Evolutionary conservation across 2,113 vertebrate species (phyloP).

Genomic region (Cnemophilus loriae): DNA sequence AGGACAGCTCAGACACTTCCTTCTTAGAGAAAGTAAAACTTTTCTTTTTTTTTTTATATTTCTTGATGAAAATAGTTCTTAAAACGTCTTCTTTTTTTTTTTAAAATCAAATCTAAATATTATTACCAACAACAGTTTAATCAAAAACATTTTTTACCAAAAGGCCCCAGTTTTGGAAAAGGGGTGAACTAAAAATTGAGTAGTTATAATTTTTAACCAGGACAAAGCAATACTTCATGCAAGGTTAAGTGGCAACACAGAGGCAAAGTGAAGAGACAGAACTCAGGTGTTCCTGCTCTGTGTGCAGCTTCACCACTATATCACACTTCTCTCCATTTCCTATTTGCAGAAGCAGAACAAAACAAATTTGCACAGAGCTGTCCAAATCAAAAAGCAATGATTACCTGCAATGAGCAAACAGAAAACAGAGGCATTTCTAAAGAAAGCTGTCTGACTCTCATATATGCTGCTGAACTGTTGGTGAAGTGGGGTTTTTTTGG

Average conservation of each 20-base stretch:
- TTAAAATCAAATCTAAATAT: background rate
- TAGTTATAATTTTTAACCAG: background rate
- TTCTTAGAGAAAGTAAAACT: background rate
- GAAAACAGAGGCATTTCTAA: background rate
- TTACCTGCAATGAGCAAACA: background rate
- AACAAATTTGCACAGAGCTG: background rate
- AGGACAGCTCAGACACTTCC: background rate
- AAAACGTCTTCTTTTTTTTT: background rate
- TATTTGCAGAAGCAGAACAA: background rate
- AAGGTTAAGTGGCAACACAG: background rate
- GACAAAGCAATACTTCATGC: background rate
- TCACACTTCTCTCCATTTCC: background rate
- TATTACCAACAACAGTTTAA: background rate
- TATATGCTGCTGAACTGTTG: background rate
- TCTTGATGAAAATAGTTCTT: background rate
- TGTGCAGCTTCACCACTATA: background rate
- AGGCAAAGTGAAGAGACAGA: background rate
- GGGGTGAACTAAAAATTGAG: background rate
- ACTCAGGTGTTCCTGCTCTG: background rate
- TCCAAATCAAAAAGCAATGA: background rate
- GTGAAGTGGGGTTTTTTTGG: background rate
- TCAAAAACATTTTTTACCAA: background rate
- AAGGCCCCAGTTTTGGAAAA: background rate
- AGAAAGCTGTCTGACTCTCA: background rate
- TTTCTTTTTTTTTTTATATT: background rate